Base-by-base conservation (phyloP, 2,888 invertebrate species). In the Eupelmus urozonus region DNA sequence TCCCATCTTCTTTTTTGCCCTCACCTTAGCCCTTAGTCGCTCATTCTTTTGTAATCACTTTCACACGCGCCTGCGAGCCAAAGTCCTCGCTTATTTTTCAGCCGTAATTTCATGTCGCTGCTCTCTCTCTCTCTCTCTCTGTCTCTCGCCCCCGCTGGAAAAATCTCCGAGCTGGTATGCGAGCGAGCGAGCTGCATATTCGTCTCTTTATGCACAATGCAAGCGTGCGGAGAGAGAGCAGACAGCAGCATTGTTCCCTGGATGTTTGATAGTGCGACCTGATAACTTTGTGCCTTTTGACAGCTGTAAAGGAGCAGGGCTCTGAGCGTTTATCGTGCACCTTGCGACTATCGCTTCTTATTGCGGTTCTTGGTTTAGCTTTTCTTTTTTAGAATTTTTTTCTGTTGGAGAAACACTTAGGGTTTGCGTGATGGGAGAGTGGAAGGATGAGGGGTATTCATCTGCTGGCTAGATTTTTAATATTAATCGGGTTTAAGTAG, bases 211-310 rank as follows among this genome's bases (percentile, higher is more conserved):
- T 60, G 23, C 34, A 66, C 76, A 53, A 66, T 66, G 23, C 55
- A 29, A 27, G 42, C 40, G 40, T n/a, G 3, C 49, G 4, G 11
- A 49, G n/a, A n/a, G 4, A 40, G 4, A 7, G 4, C 40, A 40
- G 11, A 40, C 40, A n/a, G 49, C 27, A 62, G 77, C 70, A 77
- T 77, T 72, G 77, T 77, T 72, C 72, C 72, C 9, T 34, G 27
- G 60, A 72, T 70, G 65, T 72, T 77, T 67, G 72, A 72, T 72
- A 77, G 66, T 72, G 77, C 67, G 29, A 72, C 62, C 16, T 66
- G 72, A 77, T 72, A 77, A 77, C 9, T 72, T 71, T 77, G 66
- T 72, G 67, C 60, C 77, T 72, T 34, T 72, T 72, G 67, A 77
- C 77, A 67, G 72, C 55, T 27, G 42, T 3, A 34, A 40, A 34